Base-by-base conservation (phyloP, 1,140 invertebrate species). In the Tetranychus cinnabarinus region DNA sequence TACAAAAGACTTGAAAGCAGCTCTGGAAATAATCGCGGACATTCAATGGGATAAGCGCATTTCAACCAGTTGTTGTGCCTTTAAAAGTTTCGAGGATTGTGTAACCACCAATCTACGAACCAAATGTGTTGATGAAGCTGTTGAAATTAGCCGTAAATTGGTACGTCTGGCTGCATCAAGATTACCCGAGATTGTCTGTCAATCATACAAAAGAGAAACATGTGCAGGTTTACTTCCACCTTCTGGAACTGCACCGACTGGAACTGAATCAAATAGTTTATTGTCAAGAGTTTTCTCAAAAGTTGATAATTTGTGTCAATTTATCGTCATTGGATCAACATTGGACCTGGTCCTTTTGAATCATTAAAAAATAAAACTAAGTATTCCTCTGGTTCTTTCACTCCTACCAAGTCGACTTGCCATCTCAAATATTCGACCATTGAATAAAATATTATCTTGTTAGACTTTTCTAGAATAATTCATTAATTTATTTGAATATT, bases 1-100 rank as follows among this genome's bases (percentile, higher is more conserved):
- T 48, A 59, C 68, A 15, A 66, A 63, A 42, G 67, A 68, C 46
- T 60, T 68, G 23, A 66, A 68, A 62, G 63, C 62, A 36, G 67
- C 65, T 13, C 56, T 68, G 8, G 68, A 68, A 58, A 56, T 61
- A n/a, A 45, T 68, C 23, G 23, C 23, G 23, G 23, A 66, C 37
- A 66, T 59, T 59, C 65, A 65, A 13, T 50, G 55, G n/a, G 63
- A 60, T 63, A 52, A 52, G 50, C 62, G 67, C 7, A 66, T 68
- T 6, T 63, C 67, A 2, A 66, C 66, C 58, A 65, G 62, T 46
- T 68, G 67, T 50, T 68, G 67, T 60, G 45, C 61, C 33, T 66
- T 56, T 48, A 31, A 48, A 8, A 39, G 55, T 36, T 62, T 65
- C 31, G 35, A 36, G 39, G 36, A 61, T 10, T 68, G 67, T 57